phyloP scores from a whole-genome alignment of 2,888 invertebrate species.

The Latheticus oryzae region DNA sequence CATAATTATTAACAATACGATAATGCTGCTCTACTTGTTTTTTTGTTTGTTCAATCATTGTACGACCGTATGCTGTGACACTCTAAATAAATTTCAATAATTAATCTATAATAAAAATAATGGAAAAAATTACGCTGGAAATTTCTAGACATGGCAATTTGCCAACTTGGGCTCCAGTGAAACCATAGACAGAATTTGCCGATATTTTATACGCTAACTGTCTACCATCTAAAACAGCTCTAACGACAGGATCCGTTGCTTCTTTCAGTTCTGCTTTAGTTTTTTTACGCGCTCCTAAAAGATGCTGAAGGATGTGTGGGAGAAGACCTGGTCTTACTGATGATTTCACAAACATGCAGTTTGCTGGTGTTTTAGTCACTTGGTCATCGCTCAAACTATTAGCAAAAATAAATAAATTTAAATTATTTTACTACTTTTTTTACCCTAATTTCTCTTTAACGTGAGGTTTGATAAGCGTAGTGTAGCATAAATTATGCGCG shows the following conservation, averaged over 20 bases:
- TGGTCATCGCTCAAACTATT: conserved; percentile 75
- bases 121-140: conserved; percentile 73
- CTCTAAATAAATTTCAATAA: conserved; percentile 67
- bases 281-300: conserved; percentile 90
- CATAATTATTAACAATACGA: conserved; percentile 86
- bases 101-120: no score
- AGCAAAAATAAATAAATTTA: conserved; percentile 16
- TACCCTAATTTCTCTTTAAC: conserved; percentile 72
- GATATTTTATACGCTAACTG: conserved; percentile 98
- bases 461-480: conserved; percentile 82
- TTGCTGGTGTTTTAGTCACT: conserved; percentile 89
- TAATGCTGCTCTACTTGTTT: conserved; percentile 92
- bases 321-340: conserved; percentile 89
- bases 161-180: conserved; percentile 98
- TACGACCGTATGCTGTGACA: conserved; percentile 93
- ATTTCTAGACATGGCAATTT: conserved; percentile 96
- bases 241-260: conserved; percentile 93
- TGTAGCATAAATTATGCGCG: conserved; percentile 99
- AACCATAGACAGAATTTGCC: conserved; percentile 99
- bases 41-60: conserved; percentile 97
- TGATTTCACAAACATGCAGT: conserved; percentile 90
- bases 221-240: conserved; percentile 94
- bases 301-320: conserved; percentile 94
- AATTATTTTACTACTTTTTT: no score
- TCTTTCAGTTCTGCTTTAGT: conserved; percentile 95